Conservation (phyloP, 2,888 invertebrate genomes). For the Sericinus montela region DNA sequence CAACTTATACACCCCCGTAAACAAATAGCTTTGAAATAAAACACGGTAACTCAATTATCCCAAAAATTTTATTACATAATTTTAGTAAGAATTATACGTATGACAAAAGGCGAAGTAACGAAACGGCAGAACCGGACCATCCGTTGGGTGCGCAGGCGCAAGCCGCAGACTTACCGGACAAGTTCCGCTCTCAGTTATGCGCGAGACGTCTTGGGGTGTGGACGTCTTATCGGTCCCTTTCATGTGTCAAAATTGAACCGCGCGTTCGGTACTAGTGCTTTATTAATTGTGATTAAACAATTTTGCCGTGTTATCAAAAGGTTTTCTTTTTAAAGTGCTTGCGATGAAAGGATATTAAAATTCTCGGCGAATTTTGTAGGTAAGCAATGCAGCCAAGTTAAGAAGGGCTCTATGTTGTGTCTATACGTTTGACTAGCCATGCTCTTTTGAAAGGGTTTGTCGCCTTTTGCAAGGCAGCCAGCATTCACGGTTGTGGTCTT, state of each 20-base stretch:
- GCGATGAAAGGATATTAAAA: slow-evolving; percentile 48
- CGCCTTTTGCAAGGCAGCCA: slow-evolving; percentile 59
- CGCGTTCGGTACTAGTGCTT: slow-evolving; percentile 60
- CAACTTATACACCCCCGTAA: slow-evolving; percentile 12
- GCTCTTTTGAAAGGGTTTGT: slow-evolving; percentile 47
- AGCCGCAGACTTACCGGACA: slow-evolving; percentile 58
- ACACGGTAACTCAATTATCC: slow-evolving; percentile 25
- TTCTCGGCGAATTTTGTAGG: slow-evolving; percentile 43
- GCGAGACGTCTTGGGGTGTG: slow-evolving; percentile 45
- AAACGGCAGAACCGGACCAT: slow-evolving; percentile 67
- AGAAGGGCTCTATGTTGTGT: slow-evolving; percentile 45
- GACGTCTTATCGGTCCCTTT: slow-evolving; percentile 35
- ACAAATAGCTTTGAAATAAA: slow-evolving; percentile 11
- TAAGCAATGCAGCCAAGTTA: slow-evolving; percentile 50
- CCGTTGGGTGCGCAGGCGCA: slow-evolving; percentile 51
- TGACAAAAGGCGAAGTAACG: slow-evolving; percentile 64
- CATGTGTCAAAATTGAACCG: slow-evolving; percentile 45
- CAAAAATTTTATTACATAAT: slow-evolving; percentile 48
- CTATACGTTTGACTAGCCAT: slow-evolving; percentile 39
- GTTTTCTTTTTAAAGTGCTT: slow-evolving; percentile 34
- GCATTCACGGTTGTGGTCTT: slow-evolving; percentile 45
- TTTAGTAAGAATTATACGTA: slow-evolving; percentile 50
- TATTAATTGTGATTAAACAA: slow-evolving; percentile 49
- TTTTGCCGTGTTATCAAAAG: slow-evolving; percentile 40
- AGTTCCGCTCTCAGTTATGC: slow-evolving; percentile 61